Base-by-base conservation (phyloP, 2,113 vertebrate genomes). In the Perca fluviatilis region DNA sequence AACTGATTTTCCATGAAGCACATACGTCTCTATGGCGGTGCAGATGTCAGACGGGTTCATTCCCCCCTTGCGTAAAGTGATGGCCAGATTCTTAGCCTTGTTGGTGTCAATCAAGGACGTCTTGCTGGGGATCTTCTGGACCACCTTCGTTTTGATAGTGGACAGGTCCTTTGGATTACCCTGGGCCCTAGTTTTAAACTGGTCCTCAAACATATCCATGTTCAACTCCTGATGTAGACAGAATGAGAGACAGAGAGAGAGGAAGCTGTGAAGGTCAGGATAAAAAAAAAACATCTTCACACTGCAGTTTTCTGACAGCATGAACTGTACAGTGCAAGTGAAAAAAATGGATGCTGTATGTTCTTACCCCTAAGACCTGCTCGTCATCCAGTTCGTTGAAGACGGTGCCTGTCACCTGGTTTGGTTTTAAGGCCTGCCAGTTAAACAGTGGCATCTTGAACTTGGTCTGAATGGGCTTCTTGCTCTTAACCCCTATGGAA, bases 61-160 rank as follows among this genome's bases (percentile, higher is more conserved):
- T 75, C 97, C 96, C 0, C 95, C 98, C 79, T 99, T 99, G 79
- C 97, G 97, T 30, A 99, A 94, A 19, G 98, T 98, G 92, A 99
- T 99, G 77, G 98, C 97, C 88, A 99, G 91, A 90, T 99, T 99
- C 94, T 99, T 99, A 89, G 98, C 97, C 83, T 97, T 96, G 95
- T 99, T 99, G 72, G 93, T 40, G 40, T 99, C 98, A 5, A 99
- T 97, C 65, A 99, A 94, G 0, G 95, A 95, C 1, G 96, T 96
- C 89, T 98, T 98, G 91, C 54, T 96, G 4, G 97, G 95, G 0
- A 93, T 86, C 87, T 98, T 98, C 74, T 97, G 94, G 0, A 91
- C 70, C 16, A 82, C 54, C 86, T 98, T 98, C 33, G 88, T 85
- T 89, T 97, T 98, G 54, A 96, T 64, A 23, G 90, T 89, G 1